Percentiles rank a stretch among this genome's conserved stretches.
Evolutionary conservation across 2,797 vertebrate genomes (phyloP).

Genomic region (Thaleichthys pacificus): DNA sequence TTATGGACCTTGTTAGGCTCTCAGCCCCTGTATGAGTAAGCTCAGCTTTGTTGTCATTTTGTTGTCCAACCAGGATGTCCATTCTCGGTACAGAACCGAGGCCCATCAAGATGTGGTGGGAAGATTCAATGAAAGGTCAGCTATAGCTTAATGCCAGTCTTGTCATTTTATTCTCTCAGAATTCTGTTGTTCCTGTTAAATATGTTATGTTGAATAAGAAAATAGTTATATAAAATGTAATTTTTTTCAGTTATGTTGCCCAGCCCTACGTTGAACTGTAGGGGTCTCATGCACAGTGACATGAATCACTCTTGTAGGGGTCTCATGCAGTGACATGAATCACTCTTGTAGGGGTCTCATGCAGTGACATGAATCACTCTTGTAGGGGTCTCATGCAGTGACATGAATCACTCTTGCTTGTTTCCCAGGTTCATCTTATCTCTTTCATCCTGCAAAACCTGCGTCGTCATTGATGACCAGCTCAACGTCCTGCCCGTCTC

Average conservation of each 20-base stretch:
- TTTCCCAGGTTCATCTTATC: slow-evolving; percentile 90
- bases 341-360: not conserved
- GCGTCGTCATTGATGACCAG: slow-evolving; percentile 94
- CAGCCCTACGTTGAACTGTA: not conserved
- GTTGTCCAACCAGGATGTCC: slow-evolving; percentile 82
- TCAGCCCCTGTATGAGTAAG: not conserved
- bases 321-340: not conserved
- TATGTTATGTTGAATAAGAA: not conserved
- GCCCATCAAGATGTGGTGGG: slow-evolving; percentile 96
- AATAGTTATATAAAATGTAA: no score
- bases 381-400: not conserved
- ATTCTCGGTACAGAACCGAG: slow-evolving; percentile 90
- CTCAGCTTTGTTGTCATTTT: not conserved
- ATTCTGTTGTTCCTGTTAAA: not conserved
- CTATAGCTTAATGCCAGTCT: not conserved
- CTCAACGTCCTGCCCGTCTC: slow-evolving; percentile 94
- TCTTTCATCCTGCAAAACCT: slow-evolving; percentile 90
- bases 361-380: not conserved
- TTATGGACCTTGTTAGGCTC: not conserved
- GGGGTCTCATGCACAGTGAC: not conserved
- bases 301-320: no score
- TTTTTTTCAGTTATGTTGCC: not conserved
- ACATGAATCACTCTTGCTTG: not conserved
- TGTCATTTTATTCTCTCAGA: not conserved
- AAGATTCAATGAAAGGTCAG: slow-evolving; percentile 94